A percentile compares a stretch with the other conserved stretches of the same genome.
phyloP scores from a whole-genome alignment of 2,797 vertebrate genomes.

The Girardinus metallicus region DNA sequence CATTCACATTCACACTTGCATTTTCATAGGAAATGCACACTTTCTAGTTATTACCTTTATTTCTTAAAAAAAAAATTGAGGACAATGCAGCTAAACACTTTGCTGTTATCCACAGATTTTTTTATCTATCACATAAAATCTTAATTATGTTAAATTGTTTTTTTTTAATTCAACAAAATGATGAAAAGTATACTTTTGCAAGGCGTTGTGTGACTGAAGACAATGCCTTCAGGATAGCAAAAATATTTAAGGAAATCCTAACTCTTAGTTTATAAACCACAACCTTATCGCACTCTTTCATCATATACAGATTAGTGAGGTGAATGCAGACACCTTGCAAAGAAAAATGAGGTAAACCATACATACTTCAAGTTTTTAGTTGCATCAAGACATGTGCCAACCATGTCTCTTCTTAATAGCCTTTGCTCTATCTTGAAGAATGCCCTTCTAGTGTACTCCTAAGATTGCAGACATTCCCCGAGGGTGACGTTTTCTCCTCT shows the following conservation, averaged over 20 bases:
- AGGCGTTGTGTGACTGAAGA: background rate
- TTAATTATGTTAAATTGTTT: background rate
- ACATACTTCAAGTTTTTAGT: conserved; percentile 45
- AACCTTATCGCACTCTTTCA: conserved; percentile 1
- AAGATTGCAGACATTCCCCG: conserved; percentile 74
- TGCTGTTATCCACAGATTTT: background rate
- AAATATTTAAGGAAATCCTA: background rate
- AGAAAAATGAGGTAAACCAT: conserved; percentile 57
- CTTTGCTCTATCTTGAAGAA: conserved; percentile 54
- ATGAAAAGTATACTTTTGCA: background rate
- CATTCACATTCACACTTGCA: too few relatives aligned
- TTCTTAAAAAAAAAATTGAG: background rate
- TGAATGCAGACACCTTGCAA: conserved; percentile 8
- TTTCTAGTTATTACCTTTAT: background rate
- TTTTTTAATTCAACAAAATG: background rate
- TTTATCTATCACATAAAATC: background rate
- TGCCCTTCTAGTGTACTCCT: conserved; percentile 51
- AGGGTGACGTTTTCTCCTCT: conserved; percentile 52
- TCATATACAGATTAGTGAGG: conserved; percentile 9
- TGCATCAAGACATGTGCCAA: conserved; percentile 43
- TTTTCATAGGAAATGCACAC: too few relatives aligned
- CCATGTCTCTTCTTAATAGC: conserved; percentile 46
- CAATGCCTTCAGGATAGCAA: background rate
- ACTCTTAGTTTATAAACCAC: background rate
- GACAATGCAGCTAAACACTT: background rate